Base-by-base conservation (phyloP, 2,888 invertebrate species). In the Cabera pusaria region DNA sequence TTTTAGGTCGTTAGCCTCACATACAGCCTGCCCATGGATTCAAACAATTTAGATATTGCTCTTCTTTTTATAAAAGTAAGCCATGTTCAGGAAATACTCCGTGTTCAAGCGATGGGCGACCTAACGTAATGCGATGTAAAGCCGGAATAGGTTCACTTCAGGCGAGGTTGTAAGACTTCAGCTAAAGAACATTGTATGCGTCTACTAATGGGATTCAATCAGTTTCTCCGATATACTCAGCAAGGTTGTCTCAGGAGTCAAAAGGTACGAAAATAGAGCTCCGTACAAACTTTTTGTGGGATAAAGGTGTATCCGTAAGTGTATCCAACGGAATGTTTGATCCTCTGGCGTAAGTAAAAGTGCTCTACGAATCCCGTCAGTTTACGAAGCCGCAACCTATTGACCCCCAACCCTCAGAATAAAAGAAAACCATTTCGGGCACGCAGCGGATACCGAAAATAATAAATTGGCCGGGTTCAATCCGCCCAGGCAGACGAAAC, bases 1-100 rank as follows among this genome's bases (percentile, higher is more conserved):
- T 49, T 43, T 48, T 43, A 56, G 67, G 66, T 70, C 72, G 52
- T 60, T 64, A 47, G 53, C 69, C 72, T 44, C 55, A 41, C 31
- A 42, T 37, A 47, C 52, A 54, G 34, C 33, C 44, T 14, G 25
- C 19, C 25, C 12, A 28, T 16, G 27, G 28, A 11, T 1, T 6
- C 9, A 1, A 5, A 6, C 6, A 26, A 19, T 26, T 32, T 8
- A 11, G 11, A 27, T 18, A 32, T 10, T 7, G 14, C 28, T 36
- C 5, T 27, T 17, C 14, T 12, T 27, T 19, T 22, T 26, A 12
- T 14, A n/a, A 6, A 19, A 8, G 8, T 16, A 14, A 9, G 10
- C n/a, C 18, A 27, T 20, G 5, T 8, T 20, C 4, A 28, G 20
- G 21, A 29, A 8, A 20, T 18, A 10, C n/a, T n/a, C n/a, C n/a